Percentiles rank a stretch among this genome's conserved stretches.
These are phyloP conservation scores for Lutjanus argentimaculatus DNA, from an alignment of 2,797 vertebrate genomes.

Conservation along the genomic window DNA sequence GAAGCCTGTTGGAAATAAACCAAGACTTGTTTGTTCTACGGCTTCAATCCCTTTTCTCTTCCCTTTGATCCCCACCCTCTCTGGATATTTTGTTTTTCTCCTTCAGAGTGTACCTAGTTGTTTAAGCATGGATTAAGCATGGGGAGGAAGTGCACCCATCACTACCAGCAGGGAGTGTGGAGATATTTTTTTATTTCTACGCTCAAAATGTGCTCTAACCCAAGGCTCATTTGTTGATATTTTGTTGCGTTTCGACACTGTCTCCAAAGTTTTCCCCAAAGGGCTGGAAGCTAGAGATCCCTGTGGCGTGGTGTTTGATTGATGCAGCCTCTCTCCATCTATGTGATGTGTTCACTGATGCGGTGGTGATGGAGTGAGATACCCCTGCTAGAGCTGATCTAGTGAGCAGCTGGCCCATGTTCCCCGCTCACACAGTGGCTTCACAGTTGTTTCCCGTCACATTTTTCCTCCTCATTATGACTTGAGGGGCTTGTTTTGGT, in stretches of 20 bases:
- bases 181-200: conserved; percentile 32
- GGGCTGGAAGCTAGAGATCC: conserved; percentile 54
- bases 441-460: conserved; percentile 64
- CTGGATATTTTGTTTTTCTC: conserved; percentile 24
- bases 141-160: conserved; percentile 26
- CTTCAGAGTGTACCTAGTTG: conserved; percentile 28
- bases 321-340: conserved; percentile 68
- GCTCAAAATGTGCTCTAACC: conserved; percentile 54
- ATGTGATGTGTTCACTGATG: conserved; percentile 74
- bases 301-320: conserved; percentile 71
- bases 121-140: conserved; percentile 32
- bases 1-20: conserved; percentile 32
- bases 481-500: conserved; percentile 58
- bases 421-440: conserved; percentile 46
- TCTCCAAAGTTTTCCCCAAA: conserved; percentile 65
- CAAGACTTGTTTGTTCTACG: conserved; percentile 1
- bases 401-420: conserved; percentile 72
- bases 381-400: conserved; percentile 71
- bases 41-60: conserved; percentile 1
- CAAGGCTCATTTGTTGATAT: conserved; percentile 70
- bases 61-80: conserved; percentile 22
- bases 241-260: conserved; percentile 63
- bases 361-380: conserved; percentile 74
- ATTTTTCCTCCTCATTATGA: conserved; percentile 62
- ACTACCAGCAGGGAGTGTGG: conserved; percentile 35